Evolutionary conservation across 2,113 vertebrate genomes (phyloP).

Genomic region (Cochlearius cochlearius): DNA sequence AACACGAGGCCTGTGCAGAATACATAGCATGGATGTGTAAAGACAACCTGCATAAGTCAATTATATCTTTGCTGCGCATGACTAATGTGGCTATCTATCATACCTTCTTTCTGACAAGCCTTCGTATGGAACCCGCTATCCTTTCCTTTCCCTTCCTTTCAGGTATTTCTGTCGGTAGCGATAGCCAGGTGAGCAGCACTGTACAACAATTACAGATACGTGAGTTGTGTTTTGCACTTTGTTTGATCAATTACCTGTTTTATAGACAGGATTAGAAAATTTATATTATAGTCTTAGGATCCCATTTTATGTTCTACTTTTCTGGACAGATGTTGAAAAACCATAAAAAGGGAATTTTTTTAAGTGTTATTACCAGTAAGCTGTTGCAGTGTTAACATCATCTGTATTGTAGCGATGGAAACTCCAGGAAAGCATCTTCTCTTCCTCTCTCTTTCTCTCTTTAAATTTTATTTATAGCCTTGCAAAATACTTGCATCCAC

Average conservation of each 20-base stretch:
- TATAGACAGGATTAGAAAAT: not conserved
- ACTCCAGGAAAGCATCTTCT: conserved; percentile 58
- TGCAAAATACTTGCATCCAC: conserved; percentile 74
- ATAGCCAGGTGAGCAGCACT: not conserved
- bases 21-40: not conserved
- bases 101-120: not conserved
- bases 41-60: not conserved
- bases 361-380: conserved; percentile 62
- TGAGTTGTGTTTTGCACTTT: not conserved
- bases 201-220: not conserved
- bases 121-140: not conserved
- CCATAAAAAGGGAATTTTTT: conserved; percentile 23
- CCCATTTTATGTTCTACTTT: conserved; percentile 47
- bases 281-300: conserved; percentile 3
- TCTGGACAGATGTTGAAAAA: conserved; percentile 62
- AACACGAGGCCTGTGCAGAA: not conserved
- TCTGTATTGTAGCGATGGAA: conserved; percentile 35
- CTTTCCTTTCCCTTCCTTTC: not conserved
- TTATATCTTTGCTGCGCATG: not conserved
- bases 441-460: conserved; percentile 69
- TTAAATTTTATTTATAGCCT: conserved; percentile 78
- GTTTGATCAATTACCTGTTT: not conserved
- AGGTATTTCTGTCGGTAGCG: not conserved
- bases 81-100: not conserved
- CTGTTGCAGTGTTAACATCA: conserved; percentile 46